phyloP scores from a whole-genome alignment of 2,113 vertebrate genomes.

The Anhinga rufa region DNA sequence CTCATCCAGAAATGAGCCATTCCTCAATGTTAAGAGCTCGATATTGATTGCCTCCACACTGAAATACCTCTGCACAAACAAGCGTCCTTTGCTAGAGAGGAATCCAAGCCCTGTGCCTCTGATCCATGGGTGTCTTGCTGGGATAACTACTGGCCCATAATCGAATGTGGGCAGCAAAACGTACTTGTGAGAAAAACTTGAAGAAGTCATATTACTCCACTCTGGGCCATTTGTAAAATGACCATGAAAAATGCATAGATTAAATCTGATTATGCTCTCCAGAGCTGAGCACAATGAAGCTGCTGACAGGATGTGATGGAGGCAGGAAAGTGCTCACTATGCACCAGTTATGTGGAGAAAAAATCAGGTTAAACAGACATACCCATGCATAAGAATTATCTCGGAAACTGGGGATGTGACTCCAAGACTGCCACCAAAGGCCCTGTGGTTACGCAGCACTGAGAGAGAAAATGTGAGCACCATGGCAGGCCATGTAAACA shows the following conservation, averaged over 20 bases:
- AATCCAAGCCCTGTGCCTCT: neutral
- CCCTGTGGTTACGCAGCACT: neutral
- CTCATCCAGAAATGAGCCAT: neutral
- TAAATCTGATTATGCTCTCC: neutral
- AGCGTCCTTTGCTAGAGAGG: neutral
- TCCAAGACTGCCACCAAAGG: fast-evolving
- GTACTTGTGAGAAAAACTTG: neutral
- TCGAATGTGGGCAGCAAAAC: neutral
- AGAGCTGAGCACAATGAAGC: neutral
- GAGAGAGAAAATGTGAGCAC: fast-evolving
- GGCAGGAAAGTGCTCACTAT: neutral
- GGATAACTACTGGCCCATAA: neutral
- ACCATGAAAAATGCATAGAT: neutral
- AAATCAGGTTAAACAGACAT: neutral
- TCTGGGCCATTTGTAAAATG: neutral
- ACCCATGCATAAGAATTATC: neutral
- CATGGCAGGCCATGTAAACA: neutral
- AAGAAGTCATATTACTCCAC: neutral
- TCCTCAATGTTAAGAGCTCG: neutral
- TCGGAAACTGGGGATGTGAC: fast-evolving
- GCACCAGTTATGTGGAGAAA: neutral
- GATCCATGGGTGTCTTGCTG: neutral
- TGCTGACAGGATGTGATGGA: neutral
- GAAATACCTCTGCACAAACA: neutral
- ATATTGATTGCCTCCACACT: neutral